Base-by-base conservation (phyloP, 2,888 invertebrate genomes). In the Agriopis marginaria region DNA sequence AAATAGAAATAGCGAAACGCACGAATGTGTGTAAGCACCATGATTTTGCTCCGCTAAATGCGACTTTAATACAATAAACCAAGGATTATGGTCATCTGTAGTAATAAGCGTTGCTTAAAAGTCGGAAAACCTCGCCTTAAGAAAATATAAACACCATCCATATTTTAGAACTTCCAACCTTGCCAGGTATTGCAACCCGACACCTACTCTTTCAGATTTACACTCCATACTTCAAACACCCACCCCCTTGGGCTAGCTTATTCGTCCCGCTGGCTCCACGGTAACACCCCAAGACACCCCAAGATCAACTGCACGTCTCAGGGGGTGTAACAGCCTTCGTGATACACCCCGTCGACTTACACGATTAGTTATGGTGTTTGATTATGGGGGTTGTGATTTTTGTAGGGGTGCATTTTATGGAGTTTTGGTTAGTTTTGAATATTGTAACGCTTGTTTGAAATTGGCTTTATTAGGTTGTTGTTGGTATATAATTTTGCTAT, bases 341-440 rank as follows among this genome's bases (percentile, higher is more conserved):
- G 7, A 14, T 23, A 60, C 74, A 45, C 74, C 72, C 74, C 72
- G 72, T 71, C 70, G 73, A 73, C 73, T 49, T 49, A 49, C 49
- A 64, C 56, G 63, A 70, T 68, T 66, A 73, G 63, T 63, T 68
- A 73, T 68, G 68, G 66, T 50, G 49, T 72, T 75, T 69, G 73
- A 76, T 76, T 73, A 73, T 49, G 61, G 75, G 50, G 66, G 70
- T 58, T 71, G 63, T 66, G 72, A 53, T 71, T 72, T 64, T 68
- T 69, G 70, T 51, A 23, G 8, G 51, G 61, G 60, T 14, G 23
- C 6, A 40, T 56, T 63, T 61, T 65, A 65, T 61, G 47, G 42
- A 32, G 14, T 63, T 59, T 53, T 49, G 42, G 42, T 0, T 45
- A 45, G 45, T 7, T 49, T 49, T 14, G 49, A 49, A 49, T 49